These are phyloP conservation scores for Ctenopoma kingsleyae DNA, from an alignment of 2,797 vertebrate species.

Conservation along the genomic window DNA sequence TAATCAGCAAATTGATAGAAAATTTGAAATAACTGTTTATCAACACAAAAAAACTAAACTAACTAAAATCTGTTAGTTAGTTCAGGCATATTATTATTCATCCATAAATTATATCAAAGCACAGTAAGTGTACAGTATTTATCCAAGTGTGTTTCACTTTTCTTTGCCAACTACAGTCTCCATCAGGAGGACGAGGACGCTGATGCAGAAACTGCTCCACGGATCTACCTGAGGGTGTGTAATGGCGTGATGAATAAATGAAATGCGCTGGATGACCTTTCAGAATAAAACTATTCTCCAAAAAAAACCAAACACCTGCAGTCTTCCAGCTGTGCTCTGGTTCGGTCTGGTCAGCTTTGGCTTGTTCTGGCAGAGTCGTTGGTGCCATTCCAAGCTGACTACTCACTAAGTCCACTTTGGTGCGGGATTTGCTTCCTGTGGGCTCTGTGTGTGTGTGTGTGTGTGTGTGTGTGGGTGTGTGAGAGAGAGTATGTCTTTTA, in stretches of 20 bases:
- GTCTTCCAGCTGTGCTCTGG: conserved; percentile 46
- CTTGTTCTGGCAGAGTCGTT: conserved; percentile 48
- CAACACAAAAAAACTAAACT: background rate
- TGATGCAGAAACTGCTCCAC: background rate
- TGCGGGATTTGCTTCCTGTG: conserved; percentile 41
- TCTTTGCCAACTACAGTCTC: conserved; percentile 2
- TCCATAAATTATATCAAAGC: background rate
- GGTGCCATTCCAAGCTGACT: conserved; percentile 53
- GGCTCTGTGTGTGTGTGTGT: conserved; percentile 4
- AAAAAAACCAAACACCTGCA: conserved; percentile 31
- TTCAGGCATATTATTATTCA: background rate
- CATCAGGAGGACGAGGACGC: background rate
- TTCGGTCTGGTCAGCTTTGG: conserved; percentile 63
- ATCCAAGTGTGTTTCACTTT: background rate
- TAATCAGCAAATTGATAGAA: background rate
- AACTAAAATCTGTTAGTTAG: background rate
- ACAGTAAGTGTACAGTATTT: background rate
- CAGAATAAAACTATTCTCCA: conserved; percentile 10
- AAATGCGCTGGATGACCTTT: conserved; percentile 28
- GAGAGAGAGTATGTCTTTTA: conserved; percentile 19
- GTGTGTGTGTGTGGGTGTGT: background rate
- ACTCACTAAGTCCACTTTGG: conserved; percentile 61
- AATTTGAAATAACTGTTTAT: background rate
- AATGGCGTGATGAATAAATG: conserved; percentile 3
- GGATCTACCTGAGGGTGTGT: conserved; percentile 8